Base-by-base conservation (phyloP, 2,888 invertebrate genomes). In the Troilus luridus region DNA sequence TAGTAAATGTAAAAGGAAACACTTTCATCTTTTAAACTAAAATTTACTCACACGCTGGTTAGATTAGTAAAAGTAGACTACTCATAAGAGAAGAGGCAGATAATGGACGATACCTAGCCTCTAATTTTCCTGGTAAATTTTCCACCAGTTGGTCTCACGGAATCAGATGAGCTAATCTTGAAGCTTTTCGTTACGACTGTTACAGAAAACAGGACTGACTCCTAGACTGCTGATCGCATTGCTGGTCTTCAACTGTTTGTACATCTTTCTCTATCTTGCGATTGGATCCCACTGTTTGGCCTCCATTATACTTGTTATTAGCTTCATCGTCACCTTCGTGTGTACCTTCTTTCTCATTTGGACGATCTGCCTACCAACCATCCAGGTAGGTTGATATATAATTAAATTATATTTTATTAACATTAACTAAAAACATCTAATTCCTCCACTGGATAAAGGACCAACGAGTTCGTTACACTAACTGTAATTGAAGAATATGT, bases 201-300 rank as follows among this genome's bases (percentile, higher is more conserved):
- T 89, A 17, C 24, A 89, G 89, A 58, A 62, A 67, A 54, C n/a
- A 54, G 64, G 64, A 0, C 67, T 89, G 14, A 89, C 54, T 10
- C 72, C 89, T 17, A 67, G 21, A 21, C 14, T 62, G 1, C 1
- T 54, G 2, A 7, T 58, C 9, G 72, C n/a, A 12, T 12, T 67
- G 11, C 0, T 89, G 19, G 54, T 58, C 6, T 64, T 67, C 89
- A 67, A 58, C 27, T 54, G 21, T 58, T 3, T 1, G 2, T 89
- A 89, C 72, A 9, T 89, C 89, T 24, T 64, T 54, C 89, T 89
- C 64, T 89, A 89, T 24, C 0, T 89, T 21, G 5, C 24, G 8
- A 14, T 89, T 58, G 89, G 89, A 41, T 67, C 89, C 54, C 3
- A n/a, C 19, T 89, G 72, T n/a, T 67, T 89, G 67, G 62, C 54